Base-by-base conservation (phyloP, 2,113 vertebrate species). In the Anthoscopus minutus region DNA sequence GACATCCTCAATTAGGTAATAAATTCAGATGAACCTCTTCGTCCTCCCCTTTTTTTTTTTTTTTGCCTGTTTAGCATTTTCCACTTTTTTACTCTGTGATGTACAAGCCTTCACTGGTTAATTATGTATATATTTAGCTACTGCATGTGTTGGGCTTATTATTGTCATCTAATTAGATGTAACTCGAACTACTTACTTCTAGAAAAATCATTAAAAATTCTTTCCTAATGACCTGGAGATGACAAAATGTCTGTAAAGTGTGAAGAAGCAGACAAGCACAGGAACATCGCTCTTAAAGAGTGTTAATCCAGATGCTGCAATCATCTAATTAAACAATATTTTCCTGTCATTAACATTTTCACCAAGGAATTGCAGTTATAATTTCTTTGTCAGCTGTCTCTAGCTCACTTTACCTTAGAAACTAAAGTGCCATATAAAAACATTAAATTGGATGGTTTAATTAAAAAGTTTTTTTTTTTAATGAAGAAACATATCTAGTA, bases 131-230 rank as follows among this genome's bases (percentile, higher is more conserved):
- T 99, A 99, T 99, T 99, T 99, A 99, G 98, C 98, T 98, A 91
- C 96, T 96, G 98, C 98, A 97, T 97, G 97, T 98, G 98, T 98
- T 98, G 98, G 98, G 98, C 99, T 99, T 98, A 99, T 99, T 99
- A 99, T 99, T 99, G 99, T 99, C 99, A 99, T 99, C 98, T 99
- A 99, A 99, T 99, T 99, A 99, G 99, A 99, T 99, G 98, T 98
- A 98, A 99, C 98, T 98, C 54, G 97, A 99, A 98, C 98, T 98
- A 98, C 98, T 98, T 98, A 98, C 98, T 98, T 98, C 98, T 97
- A 98, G 98, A 98, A 98, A 99, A 99, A 99, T 99, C 99, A 99
- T 99, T 99, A 99, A 99, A 99, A 99, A 98, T 98, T 98, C 98
- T 98, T 97, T 98, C 98, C 98, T 99, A 99, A 99, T 99, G 99